phyloP scores from a whole-genome alignment of 2,888 invertebrate genomes.

The Cerastoderma edule region DNA sequence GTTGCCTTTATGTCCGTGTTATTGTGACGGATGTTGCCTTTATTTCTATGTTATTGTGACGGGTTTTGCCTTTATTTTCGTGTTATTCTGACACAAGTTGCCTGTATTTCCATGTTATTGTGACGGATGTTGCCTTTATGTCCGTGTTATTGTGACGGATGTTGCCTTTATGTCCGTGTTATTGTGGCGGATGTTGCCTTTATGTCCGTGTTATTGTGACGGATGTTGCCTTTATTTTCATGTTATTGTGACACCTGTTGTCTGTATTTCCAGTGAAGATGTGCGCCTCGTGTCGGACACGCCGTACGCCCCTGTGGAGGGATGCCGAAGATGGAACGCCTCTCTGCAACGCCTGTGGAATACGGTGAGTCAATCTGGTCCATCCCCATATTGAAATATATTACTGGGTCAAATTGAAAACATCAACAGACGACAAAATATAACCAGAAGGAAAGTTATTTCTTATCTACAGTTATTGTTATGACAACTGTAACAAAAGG shows the following conservation, averaged over 20 bases:
- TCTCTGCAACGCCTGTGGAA: conserved; percentile 83
- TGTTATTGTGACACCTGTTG: background rate
- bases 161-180: no score
- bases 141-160: no score
- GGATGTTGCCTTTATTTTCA: background rate
- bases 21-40: background rate
- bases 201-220: background rate
- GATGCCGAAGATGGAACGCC: conserved; percentile 84
- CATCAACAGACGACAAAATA: no score
- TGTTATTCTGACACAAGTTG: background rate
- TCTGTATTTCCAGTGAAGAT: conserved; percentile 71
- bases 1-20: no score
- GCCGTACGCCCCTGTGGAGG: conserved; percentile 82
- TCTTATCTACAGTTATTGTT: no score
- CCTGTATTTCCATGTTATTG: no score
- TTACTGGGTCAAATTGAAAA: background rate
- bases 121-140: no score
- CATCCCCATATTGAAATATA: background rate
- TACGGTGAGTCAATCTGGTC: conserved; percentile 78
- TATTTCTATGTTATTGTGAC: background rate
- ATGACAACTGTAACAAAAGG: no score
- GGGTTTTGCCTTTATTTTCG: background rate
- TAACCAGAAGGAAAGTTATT: no score
- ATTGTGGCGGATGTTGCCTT: no score
- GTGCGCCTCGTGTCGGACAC: conserved; percentile 82